These are phyloP conservation scores for Netelia inedita DNA, from an alignment of 2,888 invertebrate species.

Conservation along the genomic window DNA sequence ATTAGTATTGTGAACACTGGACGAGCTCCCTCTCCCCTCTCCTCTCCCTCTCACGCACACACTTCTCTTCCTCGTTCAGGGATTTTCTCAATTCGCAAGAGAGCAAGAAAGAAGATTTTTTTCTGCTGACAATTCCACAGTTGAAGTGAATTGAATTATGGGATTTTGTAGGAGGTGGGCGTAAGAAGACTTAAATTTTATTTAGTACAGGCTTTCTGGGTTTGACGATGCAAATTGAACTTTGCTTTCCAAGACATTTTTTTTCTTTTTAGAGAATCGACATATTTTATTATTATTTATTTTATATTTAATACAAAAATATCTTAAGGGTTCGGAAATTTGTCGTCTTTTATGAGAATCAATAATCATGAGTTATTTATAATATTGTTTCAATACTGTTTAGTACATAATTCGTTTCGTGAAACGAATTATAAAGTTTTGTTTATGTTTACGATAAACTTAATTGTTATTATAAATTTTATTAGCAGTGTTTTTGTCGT, in stretches of 20 bases:
- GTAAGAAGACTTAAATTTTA: neutral
- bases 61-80: neutral
- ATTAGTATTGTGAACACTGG: neutral
- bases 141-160: slow-evolving; percentile 17
- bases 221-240: neutral
- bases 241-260: neutral
- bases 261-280: neutral
- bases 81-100: slow-evolving; percentile 25
- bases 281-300: too few species aligned
- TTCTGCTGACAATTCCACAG: neutral
- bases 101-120: neutral
- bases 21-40: neutral
- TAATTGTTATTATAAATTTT: too few species aligned
- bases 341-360: too few species aligned
- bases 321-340: too few species aligned
- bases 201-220: neutral
- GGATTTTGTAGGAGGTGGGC: neutral
- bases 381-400: neutral
- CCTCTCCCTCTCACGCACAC: too few species aligned
- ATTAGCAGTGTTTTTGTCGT: too few species aligned
- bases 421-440: neutral
- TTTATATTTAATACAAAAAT: too few species aligned
- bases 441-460: neutral
- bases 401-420: neutral
- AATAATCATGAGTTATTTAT: neutral